Conservation (phyloP, 2,113 vertebrate species). For the Ailuropoda melanoleuca region DNA sequence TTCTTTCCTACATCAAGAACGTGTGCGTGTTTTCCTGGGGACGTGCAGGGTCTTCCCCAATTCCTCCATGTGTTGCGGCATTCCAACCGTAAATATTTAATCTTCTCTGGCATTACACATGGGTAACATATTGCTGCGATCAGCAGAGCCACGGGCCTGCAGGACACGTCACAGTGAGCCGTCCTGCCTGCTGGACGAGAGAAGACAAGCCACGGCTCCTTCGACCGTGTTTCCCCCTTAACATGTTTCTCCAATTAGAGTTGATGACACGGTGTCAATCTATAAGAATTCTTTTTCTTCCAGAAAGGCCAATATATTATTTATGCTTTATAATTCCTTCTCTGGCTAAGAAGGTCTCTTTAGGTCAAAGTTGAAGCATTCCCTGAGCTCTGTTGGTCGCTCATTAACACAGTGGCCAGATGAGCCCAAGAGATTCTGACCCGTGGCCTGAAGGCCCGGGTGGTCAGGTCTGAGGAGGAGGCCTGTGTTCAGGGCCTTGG, state of each 20-base stretch:
- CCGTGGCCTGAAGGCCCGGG: background rate
- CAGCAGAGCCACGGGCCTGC: background rate
- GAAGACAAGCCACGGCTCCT: background rate
- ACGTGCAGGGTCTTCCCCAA: background rate
- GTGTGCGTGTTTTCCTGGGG: background rate
- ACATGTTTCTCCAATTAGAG: background rate
- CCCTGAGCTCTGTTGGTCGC: background rate
- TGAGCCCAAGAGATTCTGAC: accelerated
- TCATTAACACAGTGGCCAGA: accelerated
- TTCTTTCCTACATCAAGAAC: too few relatives aligned
- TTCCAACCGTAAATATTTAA: background rate
- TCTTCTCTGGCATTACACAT: background rate
- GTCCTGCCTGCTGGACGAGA: background rate
- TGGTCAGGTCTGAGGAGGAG: background rate
- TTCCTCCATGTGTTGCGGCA: background rate
- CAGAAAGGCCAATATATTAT: background rate
- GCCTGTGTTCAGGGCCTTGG: background rate
- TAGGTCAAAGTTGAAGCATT: background rate
- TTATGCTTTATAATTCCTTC: too few relatives aligned
- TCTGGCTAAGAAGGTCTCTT: background rate
- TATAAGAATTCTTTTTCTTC: background rate
- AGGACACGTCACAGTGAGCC: too few relatives aligned
- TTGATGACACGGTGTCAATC: background rate
- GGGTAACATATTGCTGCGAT: slow-evolving; percentile 19
- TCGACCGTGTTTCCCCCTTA: background rate